Conservation (phyloP, 2,113 vertebrate genomes). For the Odontesthes bonariensis region DNA sequence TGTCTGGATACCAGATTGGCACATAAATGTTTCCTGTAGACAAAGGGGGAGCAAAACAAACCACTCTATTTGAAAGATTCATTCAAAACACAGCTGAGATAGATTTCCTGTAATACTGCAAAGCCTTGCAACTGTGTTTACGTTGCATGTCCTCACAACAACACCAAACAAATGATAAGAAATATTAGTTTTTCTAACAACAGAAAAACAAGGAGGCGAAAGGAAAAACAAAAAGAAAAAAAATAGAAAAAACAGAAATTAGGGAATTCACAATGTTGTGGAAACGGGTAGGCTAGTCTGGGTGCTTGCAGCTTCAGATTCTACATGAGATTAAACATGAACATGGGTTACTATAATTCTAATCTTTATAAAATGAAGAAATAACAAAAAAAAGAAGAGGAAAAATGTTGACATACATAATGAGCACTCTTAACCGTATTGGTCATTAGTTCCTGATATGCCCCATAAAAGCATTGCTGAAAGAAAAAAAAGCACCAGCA, state of each 20-base stretch:
- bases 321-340: no score
- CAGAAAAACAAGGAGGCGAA: background rate
- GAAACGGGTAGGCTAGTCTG: no score
- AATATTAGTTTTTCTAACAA: background rate
- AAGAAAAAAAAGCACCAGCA: no score
- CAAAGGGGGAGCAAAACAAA: slow-evolving; percentile 12
- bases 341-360: no score
- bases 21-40: slow-evolving; percentile 64
- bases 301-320: no score
- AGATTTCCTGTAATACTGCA: background rate
- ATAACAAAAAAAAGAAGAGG: no score
- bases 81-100: slow-evolving; percentile 44
- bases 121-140: background rate
- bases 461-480: no score
- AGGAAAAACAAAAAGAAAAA: background rate
- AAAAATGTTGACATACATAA: no score
- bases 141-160: background rate
- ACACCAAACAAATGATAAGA: background rate
- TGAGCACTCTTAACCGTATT: no score
- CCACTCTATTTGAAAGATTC: slow-evolving; percentile 41
- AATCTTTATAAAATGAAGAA: no score
- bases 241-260: background rate
- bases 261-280: no score
- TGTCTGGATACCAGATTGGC: slow-evolving; percentile 56
- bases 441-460: no score